Percentiles rank a stretch among this genome's conserved stretches.
phyloP scores from a whole-genome alignment of 1,140 invertebrate genomes.

The Drosophila subpulchrella region DNA sequence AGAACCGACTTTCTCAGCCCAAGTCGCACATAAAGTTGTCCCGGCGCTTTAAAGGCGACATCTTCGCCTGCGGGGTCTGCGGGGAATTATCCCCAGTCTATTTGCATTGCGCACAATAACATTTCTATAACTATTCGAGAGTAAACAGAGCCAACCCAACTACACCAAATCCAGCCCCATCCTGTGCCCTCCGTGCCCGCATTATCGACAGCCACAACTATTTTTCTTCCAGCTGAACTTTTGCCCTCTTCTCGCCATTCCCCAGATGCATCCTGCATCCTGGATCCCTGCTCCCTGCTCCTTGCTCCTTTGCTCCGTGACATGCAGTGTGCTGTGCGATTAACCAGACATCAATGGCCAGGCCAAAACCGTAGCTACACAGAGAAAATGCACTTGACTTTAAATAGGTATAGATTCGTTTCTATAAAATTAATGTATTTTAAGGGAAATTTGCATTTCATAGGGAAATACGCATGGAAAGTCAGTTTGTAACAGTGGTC shows the following conservation, averaged over 20 bases:
- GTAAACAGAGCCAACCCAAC: constrained; percentile 30
- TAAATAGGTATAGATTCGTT: too few species aligned
- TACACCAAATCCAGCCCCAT: constrained; percentile 7
- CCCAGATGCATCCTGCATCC: constrained; percentile 6
- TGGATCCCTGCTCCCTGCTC: neutral
- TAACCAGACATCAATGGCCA: constrained; percentile 55
- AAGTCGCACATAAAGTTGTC: neutral
- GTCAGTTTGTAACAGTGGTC: too few species aligned
- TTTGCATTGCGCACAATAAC: constrained; percentile 52
- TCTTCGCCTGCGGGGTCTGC: neutral
- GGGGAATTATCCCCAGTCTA: constrained; percentile 16
- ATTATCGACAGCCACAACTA: constrained; percentile 53
- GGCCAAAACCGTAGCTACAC: constrained; percentile 36
- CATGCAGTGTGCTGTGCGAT: constrained; percentile 34
- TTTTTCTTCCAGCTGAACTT: constrained; percentile 53
- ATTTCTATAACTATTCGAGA: constrained; percentile 54
- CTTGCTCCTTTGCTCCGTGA: neutral
- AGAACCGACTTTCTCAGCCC: constrained; percentile 5
- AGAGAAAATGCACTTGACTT: neutral
- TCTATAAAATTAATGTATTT: too few species aligned
- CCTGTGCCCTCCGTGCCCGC: constrained; percentile 12
- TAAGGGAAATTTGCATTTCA: too few species aligned
- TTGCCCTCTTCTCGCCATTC: constrained; percentile 1
- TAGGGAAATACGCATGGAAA: too few species aligned
- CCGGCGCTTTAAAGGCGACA: constrained; percentile 11